These are phyloP conservation scores for Megathymus violae DNA, from an alignment of 1,140 invertebrate genomes.

Conservation along the genomic window DNA sequence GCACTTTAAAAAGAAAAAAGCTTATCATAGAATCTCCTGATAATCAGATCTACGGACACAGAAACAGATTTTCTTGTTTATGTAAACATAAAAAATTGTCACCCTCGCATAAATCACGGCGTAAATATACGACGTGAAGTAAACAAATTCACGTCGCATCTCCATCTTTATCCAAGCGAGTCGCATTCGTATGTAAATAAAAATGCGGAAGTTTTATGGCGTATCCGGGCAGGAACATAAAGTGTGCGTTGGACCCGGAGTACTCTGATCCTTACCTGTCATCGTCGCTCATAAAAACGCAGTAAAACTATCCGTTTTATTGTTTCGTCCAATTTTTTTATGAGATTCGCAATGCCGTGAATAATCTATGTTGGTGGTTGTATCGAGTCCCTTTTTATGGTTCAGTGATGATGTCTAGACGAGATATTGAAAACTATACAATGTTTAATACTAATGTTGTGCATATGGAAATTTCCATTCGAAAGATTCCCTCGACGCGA, in stretches of 20 bases:
- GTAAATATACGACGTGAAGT: not conserved
- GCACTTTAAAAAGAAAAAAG: too few species aligned
- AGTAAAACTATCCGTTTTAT: constrained; percentile 70
- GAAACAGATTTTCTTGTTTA: too few species aligned
- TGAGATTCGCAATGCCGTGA: constrained; percentile 50
- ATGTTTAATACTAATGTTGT: too few species aligned
- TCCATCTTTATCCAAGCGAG: constrained; percentile 20
- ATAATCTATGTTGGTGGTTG: constrained; percentile 41
- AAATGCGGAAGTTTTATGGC: constrained; percentile 23
- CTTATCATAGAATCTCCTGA: too few species aligned
- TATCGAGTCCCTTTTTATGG: constrained; percentile 12
- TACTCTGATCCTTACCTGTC: constrained; percentile 55
- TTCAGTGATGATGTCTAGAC: constrained; percentile 21
- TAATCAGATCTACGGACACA: too few species aligned
- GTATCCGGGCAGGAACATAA: constrained; percentile 15
- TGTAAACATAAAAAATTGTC: too few species aligned
- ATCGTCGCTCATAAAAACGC: constrained; percentile 54
- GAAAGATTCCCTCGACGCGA: too few species aligned
- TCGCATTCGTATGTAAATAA: constrained; percentile 21
- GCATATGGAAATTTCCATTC: too few species aligned
- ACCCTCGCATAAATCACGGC: too few species aligned
- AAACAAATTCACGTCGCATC: constrained; percentile 18
- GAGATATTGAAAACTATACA: not conserved
- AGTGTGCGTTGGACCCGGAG: constrained; percentile 5
- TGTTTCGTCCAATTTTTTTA: constrained; percentile 57